Evolutionary conservation across 2,113 vertebrate species (phyloP).

Genomic region (Phasianus colchicus): DNA sequence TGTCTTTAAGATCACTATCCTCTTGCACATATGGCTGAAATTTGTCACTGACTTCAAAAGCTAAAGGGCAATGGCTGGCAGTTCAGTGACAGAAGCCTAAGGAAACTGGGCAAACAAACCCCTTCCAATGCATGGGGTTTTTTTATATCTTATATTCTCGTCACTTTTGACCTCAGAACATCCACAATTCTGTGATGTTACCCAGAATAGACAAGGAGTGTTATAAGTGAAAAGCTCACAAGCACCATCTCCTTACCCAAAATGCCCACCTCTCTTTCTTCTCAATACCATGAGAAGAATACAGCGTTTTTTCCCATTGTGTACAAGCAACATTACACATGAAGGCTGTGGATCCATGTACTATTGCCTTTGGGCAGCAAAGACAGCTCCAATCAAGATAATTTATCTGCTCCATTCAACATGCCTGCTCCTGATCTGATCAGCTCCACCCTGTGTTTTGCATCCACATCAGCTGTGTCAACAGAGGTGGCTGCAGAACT

Average conservation of each 20-base stretch:
- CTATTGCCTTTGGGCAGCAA: not conserved
- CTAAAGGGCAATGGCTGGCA: not conserved
- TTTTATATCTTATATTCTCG: not conserved
- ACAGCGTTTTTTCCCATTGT: rapidly evolving
- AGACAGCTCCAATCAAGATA: not conserved
- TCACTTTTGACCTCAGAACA: not conserved
- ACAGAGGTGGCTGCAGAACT: not conserved
- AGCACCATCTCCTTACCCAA: not conserved
- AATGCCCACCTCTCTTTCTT: not conserved
- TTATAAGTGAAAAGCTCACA: not conserved
- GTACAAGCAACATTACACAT: not conserved
- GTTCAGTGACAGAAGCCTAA: not conserved
- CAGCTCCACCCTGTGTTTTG: not conserved
- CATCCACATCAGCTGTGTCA: not conserved
- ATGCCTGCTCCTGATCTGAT: not conserved
- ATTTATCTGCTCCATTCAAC: not conserved
- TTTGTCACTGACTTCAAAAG: not conserved
- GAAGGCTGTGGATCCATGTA: not conserved
- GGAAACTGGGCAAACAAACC: not conserved
- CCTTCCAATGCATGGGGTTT: not conserved
- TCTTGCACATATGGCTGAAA: not conserved
- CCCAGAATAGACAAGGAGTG: not conserved
- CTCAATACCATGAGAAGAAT: not conserved
- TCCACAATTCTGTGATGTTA: not conserved
- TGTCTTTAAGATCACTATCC: not conserved